phyloP scores from a whole-genome alignment of 1,140 invertebrate species.

The Drosophila tristis region DNA sequence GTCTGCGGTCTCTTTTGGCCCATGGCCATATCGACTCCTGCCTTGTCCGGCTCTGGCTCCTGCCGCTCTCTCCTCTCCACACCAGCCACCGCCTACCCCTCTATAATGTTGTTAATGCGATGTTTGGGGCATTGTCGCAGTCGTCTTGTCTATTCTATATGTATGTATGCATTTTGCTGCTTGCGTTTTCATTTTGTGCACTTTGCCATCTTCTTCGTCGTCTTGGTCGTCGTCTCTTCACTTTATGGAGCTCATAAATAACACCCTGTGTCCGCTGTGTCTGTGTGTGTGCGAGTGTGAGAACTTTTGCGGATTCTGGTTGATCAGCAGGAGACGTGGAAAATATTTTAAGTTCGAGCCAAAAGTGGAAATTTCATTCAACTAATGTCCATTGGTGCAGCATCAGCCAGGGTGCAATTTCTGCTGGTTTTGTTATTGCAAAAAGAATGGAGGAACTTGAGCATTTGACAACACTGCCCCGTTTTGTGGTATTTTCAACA shows the following conservation, averaged over 20 bases:
- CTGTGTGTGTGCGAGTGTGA: constrained; percentile 11
- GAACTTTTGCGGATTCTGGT: constrained; percentile 27
- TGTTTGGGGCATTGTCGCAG: constrained; percentile 73
- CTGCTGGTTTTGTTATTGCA: background rate
- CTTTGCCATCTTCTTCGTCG: constrained; percentile 62
- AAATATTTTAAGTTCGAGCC: constrained; percentile 46
- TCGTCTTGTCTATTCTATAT: constrained; percentile 52
- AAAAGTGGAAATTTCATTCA: constrained; percentile 27
- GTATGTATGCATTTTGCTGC: constrained; percentile 17
- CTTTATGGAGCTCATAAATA: constrained; percentile 77
- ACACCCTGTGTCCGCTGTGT: constrained; percentile 52
- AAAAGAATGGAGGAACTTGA: too few relatives aligned
- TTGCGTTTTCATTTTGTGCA: constrained; percentile 63
- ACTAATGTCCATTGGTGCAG: constrained; percentile 32
- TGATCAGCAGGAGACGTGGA: constrained; percentile 25
- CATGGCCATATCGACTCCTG: constrained; percentile 40
- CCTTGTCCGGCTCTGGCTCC: background rate
- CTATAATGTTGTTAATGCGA: constrained; percentile 56
- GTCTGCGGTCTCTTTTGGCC: constrained; percentile 24
- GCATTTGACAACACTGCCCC: too few relatives aligned
- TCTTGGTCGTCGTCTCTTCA: constrained; percentile 25
- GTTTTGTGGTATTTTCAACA: too few relatives aligned
- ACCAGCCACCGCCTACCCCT: background rate
- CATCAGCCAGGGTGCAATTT: background rate
- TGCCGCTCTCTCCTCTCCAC: background rate